Base-by-base conservation (phyloP, 2,888 invertebrate genomes). In the Leuctra nigra region DNA sequence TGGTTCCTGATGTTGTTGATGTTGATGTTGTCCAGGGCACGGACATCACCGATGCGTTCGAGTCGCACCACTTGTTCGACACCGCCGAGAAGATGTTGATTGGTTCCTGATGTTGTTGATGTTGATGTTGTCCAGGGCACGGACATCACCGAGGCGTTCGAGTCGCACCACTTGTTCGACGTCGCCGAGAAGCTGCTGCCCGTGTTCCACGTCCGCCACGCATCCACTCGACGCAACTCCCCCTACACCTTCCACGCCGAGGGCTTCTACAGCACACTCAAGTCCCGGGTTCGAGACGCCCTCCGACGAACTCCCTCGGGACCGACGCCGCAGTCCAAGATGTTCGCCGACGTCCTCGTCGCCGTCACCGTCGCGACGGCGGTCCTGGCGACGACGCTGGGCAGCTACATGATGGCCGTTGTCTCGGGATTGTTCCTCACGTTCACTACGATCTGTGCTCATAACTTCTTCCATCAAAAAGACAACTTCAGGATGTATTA, bases 401-500 rank as follows among this genome's bases (percentile, higher is more conserved):
- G 62, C 20, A 64, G 62, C 53, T 61, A 54, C 18, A 11, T 59
- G 9, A 68, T 75, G 36, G 78, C 73, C 46, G 53, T 73, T 13
- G 36, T 81, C 23, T 76, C 81, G 18, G 86, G 82, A 1, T 55
- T 79, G 2, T 71, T 79, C 1, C 68, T 88, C 1, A 73, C 78
- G 1, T 78, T 82, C 75, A 73, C 80, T 0, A 72, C 77, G 0
- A 77, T 85, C 11, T 75, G 77, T 1, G 79, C 83, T 0, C 91
- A 91, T 68, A 91, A 90, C 68, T 91, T 83, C 66, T 82, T 88
- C 64, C 91, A 91, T 67, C 79, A 80, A 64, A 80, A 76, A 58
- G 83, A 87, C 58, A 88, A 83, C 68, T 87, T 85, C 78, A 79
- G 87, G 56, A 88, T 88, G 85, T 86, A 83, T 66, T 80, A 86